Base-by-base conservation (phyloP, 2,888 invertebrate species). In the Schrankia costaestrigalis region DNA sequence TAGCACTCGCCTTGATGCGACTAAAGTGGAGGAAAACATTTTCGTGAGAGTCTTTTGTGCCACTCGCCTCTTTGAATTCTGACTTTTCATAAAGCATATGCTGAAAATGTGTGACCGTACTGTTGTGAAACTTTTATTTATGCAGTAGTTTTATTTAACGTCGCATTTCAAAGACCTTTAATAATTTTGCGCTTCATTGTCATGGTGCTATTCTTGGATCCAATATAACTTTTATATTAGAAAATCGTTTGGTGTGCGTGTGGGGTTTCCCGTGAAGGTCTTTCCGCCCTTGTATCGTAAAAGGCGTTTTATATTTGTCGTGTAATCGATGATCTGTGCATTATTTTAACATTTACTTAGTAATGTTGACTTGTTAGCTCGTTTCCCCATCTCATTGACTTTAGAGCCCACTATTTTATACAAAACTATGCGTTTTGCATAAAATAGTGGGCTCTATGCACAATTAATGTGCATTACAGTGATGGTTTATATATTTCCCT, bases 1-100 rank as follows among this genome's bases (percentile, higher is more conserved):
- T 46, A 60, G 62, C 66, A 63, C 68, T 71, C 67, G 57, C 47
- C 65, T 62, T 68, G 60, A 69, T 67, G 56, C 55, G 62, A 63
- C 53, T 56, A 63, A 67, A 57, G 63, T 56, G 44, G 50, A 35
- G 33, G 45, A 53, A 63, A 69, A 63, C 50, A 64, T 70, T 72
- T 72, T 63, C 46, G 41, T 42, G 45, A 54, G 41, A 55, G 40
- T 41, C 63, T 60, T 73, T 76, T 74, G 64, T 71, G 50, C 55
- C 39, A 36, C 30, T 36, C 24, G 24, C 28, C 43, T 55, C 62
- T 66, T 72, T 64, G 60, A 64, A 65, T 68, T 63, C 56, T 41
- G 50, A 63, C 63, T 65, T 63, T 54, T 41, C 35, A 35, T 17
- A 23, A 56, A 57, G 54, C 47, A 36, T 22, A 32, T 36, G 21